Conservation (phyloP, 2,797 vertebrate genomes). For the Anguilla anguilla region DNA sequence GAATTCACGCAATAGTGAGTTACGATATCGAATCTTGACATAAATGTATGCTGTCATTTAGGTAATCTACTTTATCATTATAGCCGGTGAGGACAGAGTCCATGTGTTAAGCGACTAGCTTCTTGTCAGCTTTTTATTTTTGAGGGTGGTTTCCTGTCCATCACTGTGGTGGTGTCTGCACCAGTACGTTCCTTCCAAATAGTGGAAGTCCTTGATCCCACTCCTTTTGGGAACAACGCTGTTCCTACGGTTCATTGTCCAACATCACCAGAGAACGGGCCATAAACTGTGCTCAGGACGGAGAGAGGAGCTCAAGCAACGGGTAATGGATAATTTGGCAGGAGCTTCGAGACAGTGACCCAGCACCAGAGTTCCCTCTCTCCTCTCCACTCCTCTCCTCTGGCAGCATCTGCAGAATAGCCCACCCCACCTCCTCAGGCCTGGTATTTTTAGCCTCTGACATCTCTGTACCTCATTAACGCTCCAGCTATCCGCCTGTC, state of each 20-base stretch:
- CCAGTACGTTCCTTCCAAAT: background rate
- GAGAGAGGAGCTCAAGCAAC: background rate
- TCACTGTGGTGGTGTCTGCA: background rate
- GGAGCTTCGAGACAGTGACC: background rate
- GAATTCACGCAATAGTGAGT: background rate
- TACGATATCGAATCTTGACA: background rate
- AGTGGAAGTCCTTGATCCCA: background rate
- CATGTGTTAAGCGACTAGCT: background rate
- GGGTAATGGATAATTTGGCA: background rate
- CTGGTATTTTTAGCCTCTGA: conserved; percentile 1
- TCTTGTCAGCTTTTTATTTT: background rate
- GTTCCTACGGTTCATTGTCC: background rate
- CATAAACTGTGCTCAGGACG: background rate
- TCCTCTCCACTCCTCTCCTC: background rate
- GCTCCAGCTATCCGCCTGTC: background rate
- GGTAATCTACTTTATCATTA: background rate
- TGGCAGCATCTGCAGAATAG: background rate
- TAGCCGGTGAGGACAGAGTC: background rate
- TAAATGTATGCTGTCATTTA: background rate
- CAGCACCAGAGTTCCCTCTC: background rate
- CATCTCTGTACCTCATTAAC: background rate
- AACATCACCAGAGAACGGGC: background rate
- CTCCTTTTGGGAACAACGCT: background rate
- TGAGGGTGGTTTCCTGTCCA: background rate
- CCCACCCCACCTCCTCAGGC: background rate